These are phyloP conservation scores for Anticlea derivata DNA, from an alignment of 2,888 invertebrate species.

Conservation along the genomic window DNA sequence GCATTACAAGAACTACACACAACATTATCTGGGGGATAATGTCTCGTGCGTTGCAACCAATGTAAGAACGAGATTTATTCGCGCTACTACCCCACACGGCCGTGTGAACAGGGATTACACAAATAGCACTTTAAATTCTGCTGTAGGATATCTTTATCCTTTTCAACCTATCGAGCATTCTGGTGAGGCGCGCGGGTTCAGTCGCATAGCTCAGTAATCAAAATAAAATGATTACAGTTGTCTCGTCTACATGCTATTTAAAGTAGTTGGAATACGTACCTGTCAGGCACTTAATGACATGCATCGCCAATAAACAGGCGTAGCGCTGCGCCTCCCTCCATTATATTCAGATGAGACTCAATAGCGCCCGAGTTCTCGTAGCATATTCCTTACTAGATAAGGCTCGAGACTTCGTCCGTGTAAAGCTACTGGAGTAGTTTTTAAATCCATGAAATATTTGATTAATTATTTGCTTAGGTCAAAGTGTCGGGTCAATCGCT, in stretches of 20 bases:
- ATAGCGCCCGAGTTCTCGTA: conserved; percentile 39
- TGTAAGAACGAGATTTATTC: conserved; percentile 29
- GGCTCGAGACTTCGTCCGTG: no score
- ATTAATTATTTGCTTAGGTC: no score
- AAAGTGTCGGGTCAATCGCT: no score
- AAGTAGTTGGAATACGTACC: conserved; percentile 29
- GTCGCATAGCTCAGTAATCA: conserved; percentile 2
- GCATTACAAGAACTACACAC: conserved; percentile 32
- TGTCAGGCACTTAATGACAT: conserved; percentile 59
- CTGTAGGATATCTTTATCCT: neutral
- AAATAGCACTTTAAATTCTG: conserved; percentile 11
- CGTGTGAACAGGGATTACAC: conserved; percentile 26
- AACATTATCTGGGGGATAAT: conserved; percentile 28
- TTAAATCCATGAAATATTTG: no score
- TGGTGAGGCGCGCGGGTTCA: neutral
- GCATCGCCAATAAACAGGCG: conserved; percentile 56
- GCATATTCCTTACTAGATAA: conserved; percentile 32
- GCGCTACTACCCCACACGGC: conserved; percentile 24
- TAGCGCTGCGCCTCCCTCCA: conserved; percentile 62
- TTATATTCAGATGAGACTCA: conserved; percentile 77
- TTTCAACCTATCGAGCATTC: neutral
- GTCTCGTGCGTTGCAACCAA: conserved; percentile 28
- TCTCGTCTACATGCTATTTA: conserved; percentile 18
- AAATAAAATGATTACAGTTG: conserved; percentile 1
- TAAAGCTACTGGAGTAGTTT: no score